Conservation (phyloP, 2,888 invertebrate genomes). For the Phengaris arion region DNA sequence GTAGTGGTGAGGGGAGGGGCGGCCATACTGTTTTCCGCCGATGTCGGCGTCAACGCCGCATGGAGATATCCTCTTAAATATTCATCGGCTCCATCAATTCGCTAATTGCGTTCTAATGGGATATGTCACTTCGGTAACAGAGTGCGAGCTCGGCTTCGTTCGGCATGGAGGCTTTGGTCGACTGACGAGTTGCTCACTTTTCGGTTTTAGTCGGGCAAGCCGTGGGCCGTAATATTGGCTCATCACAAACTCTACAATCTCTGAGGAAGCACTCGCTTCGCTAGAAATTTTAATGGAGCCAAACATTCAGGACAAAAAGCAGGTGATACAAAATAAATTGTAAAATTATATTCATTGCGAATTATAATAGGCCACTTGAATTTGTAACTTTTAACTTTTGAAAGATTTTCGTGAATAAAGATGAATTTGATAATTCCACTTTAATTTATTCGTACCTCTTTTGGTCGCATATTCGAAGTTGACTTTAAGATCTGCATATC, state of each 20-base stretch:
- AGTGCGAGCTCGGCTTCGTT: not conserved
- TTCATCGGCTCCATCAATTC: constrained; percentile 32
- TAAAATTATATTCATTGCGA: constrained; percentile 12
- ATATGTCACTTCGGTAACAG: constrained; percentile 28
- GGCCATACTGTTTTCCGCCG: not conserved
- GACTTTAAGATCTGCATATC: not conserved
- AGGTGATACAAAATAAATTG: not conserved
- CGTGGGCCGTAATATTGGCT: not conserved
- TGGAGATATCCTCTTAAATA: constrained; percentile 33
- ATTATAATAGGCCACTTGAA: not conserved
- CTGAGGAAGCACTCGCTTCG: not conserved
- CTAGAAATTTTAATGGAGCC: not conserved
- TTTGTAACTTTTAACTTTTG: not conserved
- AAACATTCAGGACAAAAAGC: not conserved
- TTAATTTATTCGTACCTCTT: not conserved
- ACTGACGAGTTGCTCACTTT: not conserved
- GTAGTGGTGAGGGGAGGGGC: not conserved
- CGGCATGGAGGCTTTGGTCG: not conserved
- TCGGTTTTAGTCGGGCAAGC: not conserved
- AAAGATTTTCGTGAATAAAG: constrained; percentile 9
- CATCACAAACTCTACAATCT: not conserved
- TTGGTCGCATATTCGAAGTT: not conserved
- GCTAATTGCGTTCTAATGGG: constrained; percentile 10
- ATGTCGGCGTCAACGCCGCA: not conserved
- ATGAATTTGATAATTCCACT: not conserved